A percentile compares a stretch with the other conserved stretches of the same genome.
These are phyloP conservation scores for Tarsius wallacei DNA, from an alignment of 2,797 vertebrate genomes.

Conservation along the genomic window DNA sequence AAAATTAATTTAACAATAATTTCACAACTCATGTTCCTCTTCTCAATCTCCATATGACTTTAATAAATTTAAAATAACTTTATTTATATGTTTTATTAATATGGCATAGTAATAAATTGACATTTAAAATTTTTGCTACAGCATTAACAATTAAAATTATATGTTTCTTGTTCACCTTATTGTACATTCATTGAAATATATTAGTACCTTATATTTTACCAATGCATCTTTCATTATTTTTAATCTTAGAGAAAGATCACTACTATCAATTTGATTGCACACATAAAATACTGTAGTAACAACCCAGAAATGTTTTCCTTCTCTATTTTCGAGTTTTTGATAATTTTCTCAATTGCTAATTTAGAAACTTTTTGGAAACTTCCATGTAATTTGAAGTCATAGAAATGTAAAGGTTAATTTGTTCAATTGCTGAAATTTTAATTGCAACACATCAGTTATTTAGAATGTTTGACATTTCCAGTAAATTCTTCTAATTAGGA, in stretches of 20 bases:
- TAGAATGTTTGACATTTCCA: conserved; percentile 78
- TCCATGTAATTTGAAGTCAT: conserved; percentile 43
- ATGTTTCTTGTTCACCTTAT: neutral
- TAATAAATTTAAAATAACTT: conserved; percentile 35
- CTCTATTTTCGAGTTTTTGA: conserved; percentile 37
- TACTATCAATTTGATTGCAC: conserved; percentile 40
- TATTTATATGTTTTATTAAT: conserved; percentile 16
- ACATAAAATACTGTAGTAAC: conserved; percentile 57
- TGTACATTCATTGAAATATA: neutral
- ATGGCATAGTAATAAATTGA: neutral
- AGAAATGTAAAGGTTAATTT: conserved; percentile 79
- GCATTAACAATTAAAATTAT: neutral
- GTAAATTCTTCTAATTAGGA: conserved; percentile 82
- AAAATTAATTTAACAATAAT: conserved; percentile 48
- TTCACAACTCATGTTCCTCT: neutral
- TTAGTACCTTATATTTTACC: conserved; percentile 21
- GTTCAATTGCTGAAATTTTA: conserved; percentile 73
- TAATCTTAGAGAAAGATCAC: conserved; percentile 24
- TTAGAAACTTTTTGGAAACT: conserved; percentile 76
- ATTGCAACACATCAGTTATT: conserved; percentile 80
- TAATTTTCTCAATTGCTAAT: conserved; percentile 36
- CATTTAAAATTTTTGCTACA: conserved; percentile 9
- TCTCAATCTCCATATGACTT: neutral
- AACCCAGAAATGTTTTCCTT: conserved; percentile 19
- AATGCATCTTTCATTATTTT: neutral